A percentile compares a stretch with the other conserved stretches of the same genome.
phyloP scores from a whole-genome alignment of 2,113 vertebrate genomes.

The human (Homo sapiens) region DNA sequence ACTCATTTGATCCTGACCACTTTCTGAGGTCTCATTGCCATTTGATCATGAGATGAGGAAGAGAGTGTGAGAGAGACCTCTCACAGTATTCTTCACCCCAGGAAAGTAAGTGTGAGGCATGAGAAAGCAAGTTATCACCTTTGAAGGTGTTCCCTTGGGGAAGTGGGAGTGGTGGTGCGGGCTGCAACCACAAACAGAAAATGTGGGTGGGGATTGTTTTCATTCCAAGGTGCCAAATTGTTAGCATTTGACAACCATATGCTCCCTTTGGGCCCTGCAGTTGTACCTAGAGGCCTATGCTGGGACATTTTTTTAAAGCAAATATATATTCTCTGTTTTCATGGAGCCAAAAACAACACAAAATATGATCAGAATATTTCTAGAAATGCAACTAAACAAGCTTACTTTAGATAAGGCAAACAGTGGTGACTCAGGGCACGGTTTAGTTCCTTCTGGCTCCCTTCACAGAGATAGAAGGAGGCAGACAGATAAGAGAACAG shows the following conservation, averaged over 20 bases:
- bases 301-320: background rate
- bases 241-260: background rate
- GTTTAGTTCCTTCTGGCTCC: background rate
- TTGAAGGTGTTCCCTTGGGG: background rate
- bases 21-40: background rate
- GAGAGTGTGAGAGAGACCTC: background rate
- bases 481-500: background rate
- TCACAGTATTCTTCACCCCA: background rate
- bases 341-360: background rate
- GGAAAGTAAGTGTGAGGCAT: background rate
- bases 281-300: background rate
- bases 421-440: background rate
- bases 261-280: background rate
- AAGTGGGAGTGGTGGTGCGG: background rate
- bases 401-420: background rate
- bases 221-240: slow-evolving; percentile 29
- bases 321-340: background rate
- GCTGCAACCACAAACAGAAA: background rate
- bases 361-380: background rate
- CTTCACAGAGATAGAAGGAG: background rate
- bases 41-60: background rate
- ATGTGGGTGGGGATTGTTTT: background rate
- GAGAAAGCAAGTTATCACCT: background rate
- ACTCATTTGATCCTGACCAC: background rate
- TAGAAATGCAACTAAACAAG: background rate